Percentiles rank a stretch among this genome's conserved stretches.
These are phyloP conservation scores for Limnephilus auricula DNA, from an alignment of 2,888 invertebrate species.

Conservation along the genomic window DNA sequence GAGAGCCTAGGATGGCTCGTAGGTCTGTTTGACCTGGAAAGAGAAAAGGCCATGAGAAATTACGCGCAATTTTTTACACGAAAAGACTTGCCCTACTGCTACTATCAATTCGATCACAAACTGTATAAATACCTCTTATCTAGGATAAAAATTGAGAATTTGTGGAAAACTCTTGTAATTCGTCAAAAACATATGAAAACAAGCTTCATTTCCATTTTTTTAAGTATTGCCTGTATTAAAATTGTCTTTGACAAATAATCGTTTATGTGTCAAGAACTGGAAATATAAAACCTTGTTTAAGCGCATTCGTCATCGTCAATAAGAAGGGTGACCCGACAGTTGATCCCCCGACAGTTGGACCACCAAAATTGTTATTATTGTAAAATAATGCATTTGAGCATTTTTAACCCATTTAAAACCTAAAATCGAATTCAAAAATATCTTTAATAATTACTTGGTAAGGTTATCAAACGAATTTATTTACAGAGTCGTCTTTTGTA, in stretches of 20 bases:
- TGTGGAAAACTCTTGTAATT: slow-evolving; percentile 32
- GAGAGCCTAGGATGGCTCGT: slow-evolving; percentile 38
- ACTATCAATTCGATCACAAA: slow-evolving; percentile 7
- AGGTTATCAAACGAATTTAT: too few relatives aligned
- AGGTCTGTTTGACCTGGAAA: slow-evolving; percentile 55
- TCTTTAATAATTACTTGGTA: too few relatives aligned
- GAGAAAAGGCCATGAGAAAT: slow-evolving; percentile 46
- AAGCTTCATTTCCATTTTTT: slow-evolving; percentile 48
- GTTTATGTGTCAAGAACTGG: neutral
- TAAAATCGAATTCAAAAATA: too few relatives aligned
- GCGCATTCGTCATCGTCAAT: neutral
- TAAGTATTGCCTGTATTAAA: neutral
- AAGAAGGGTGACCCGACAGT: too few relatives aligned
- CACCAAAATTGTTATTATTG: too few relatives aligned
- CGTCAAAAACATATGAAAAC: slow-evolving; percentile 57
- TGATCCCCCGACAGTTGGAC: too few relatives aligned
- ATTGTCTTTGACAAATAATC: neutral
- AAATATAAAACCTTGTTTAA: neutral
- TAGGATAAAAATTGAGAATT: slow-evolving; percentile 17
- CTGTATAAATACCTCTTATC: slow-evolving; percentile 29
- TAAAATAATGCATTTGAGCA: too few relatives aligned
- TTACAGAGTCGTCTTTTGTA: too few relatives aligned
- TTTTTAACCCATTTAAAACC: too few relatives aligned
- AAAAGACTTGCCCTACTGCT: neutral
- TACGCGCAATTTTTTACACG: slow-evolving; percentile 14